Evolutionary conservation across 2,797 vertebrate species (phyloP), one percentile per base, ranked within the genome.

Genomic region (Aeoliscus strigatus): DNA sequence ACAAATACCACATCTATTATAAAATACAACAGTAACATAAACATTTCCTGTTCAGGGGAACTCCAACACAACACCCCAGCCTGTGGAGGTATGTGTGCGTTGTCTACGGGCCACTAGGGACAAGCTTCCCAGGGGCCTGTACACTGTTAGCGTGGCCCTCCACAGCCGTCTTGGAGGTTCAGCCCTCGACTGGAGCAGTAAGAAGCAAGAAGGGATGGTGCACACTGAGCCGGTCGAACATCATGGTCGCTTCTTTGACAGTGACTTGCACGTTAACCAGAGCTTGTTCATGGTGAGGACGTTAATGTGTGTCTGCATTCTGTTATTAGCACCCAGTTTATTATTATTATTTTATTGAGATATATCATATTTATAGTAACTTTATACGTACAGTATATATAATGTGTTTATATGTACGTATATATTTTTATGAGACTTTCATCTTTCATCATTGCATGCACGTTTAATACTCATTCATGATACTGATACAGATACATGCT

Each of bases 391-490:
- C n/a, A n/a, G n/a, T n/a, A n/a, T n/a, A n/a, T n/a, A n/a, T n/a
- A n/a, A n/a, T n/a, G n/a, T n/a, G n/a, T n/a, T n/a, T n/a, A n/a
- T n/a, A n/a, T n/a, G n/a, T n/a, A n/a, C n/a, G n/a, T n/a, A n/a
- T n/a, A n/a, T n/a, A n/a, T n/a, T n/a, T n/a, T n/a, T n/a, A n/a
- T n/a, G n/a, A n/a, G n/a, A n/a, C n/a, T n/a, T n/a, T n/a, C n/a
- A n/a, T n/a, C n/a, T n/a, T n/a, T n/a, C n/a, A n/a, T n/a, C n/a
- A n/a, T n/a, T n/a, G 75, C 88, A 87, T 90, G 88, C 93, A 21
- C 18, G 18, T 3, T 21, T 93, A 93, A 94, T 94, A 90, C 91
- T 92, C 91, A 93, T 93, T 92, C 83, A 93, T 92, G n/a, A n/a
- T n/a, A n/a, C n/a, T 45, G 4, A 16, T 16, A 15, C 10, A 34